Evolutionary conservation across 2,113 vertebrate genomes (phyloP).

Genomic region (Colossoma macropomum): DNA sequence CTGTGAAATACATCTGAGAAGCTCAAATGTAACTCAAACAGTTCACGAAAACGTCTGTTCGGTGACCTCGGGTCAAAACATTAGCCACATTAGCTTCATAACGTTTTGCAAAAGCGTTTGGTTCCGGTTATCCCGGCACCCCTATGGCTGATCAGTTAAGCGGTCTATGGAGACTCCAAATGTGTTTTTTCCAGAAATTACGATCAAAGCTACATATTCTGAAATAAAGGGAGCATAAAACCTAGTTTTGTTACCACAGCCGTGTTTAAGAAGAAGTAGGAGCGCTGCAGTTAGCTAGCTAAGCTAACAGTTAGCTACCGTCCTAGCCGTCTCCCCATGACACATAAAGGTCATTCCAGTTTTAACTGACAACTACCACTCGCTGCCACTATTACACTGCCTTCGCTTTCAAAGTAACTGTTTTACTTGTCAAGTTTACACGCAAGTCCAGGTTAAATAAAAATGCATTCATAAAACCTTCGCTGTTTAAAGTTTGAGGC

Average conservation of each 20-base stretch:
- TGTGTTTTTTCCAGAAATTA: too few species aligned
- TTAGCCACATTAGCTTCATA: background rate
- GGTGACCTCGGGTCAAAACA: background rate
- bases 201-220: too few species aligned
- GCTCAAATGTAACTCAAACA: too few species aligned
- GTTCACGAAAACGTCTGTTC: background rate
- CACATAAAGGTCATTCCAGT: conserved; percentile 76
- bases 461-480: too few species aligned
- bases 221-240: too few species aligned
- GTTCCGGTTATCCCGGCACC: background rate
- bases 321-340: conserved; percentile 58
- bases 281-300: background rate
- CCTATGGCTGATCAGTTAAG: background rate
- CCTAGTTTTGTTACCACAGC: background rate
- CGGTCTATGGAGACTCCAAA: too few species aligned
- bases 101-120: background rate
- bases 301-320: conserved; percentile 17
- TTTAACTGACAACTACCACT: background rate
- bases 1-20: background rate
- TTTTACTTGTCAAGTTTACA: background rate
- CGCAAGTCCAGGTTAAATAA: background rate
- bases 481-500: conserved; percentile 24
- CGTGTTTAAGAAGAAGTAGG: too few species aligned
- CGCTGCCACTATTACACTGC: background rate
- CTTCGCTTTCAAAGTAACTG: fast-evolving